Conservation (phyloP, 37 sponge, comb jelly and placozoan species). For the Ianthella basta region DNA sequence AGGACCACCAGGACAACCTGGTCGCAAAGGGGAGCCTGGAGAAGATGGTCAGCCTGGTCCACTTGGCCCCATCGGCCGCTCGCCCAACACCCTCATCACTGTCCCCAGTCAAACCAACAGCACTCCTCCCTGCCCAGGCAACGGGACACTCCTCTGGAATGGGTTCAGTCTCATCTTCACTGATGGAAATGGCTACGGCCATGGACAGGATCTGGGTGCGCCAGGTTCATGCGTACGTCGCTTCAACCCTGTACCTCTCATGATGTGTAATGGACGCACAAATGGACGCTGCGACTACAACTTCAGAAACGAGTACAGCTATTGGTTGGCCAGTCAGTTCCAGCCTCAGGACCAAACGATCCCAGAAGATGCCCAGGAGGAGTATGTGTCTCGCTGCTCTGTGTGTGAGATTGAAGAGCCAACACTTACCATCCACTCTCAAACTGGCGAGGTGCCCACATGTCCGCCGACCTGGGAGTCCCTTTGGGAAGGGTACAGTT, state of each 20-base stretch:
- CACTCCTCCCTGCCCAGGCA: slow-evolving; percentile 20
- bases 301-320: slow-evolving; percentile 50
- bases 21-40: too few species aligned
- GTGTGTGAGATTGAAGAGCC: slow-evolving; percentile 39
- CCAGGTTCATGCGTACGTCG: slow-evolving; percentile 47
- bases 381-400: slow-evolving; percentile 34
- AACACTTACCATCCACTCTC: slow-evolving; percentile 40
- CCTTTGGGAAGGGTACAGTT: slow-evolving; percentile 64
- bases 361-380: slow-evolving; percentile 2
- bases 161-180: slow-evolving; percentile 36
- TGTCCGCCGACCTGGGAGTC: slow-evolving; percentile 37
- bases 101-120: slow-evolving; percentile 35
- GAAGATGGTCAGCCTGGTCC: too few species aligned
- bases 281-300: slow-evolving; percentile 28
- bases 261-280: slow-evolving; percentile 46
- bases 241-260: slow-evolving; percentile 46
- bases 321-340: slow-evolving; percentile 36
- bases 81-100: slow-evolving; percentile 5
- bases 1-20: slow-evolving; percentile 16
- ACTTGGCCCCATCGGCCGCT: slow-evolving; percentile 1
- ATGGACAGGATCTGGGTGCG: slow-evolving; percentile 38
- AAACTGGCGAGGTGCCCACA: slow-evolving; percentile 19
- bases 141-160: slow-evolving; percentile 14
- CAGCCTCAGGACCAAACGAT: neutral
- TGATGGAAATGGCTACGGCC: slow-evolving; percentile 35